Evolutionary conservation across 2,797 vertebrate genomes (phyloP).

Genomic region (Tenualosa thibaudeaui): DNA sequence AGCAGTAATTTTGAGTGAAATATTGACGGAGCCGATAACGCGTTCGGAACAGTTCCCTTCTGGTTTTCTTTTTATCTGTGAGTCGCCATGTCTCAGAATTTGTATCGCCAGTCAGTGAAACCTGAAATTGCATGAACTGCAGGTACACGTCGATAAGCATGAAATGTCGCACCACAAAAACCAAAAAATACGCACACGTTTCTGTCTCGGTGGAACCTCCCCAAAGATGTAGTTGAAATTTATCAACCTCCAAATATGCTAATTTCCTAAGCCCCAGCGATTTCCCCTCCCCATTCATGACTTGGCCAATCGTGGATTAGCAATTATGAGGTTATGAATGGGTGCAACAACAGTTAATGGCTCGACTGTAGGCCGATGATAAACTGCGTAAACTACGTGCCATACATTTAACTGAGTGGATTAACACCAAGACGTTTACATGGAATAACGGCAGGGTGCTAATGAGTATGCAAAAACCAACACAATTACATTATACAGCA

Average conservation of each 20-base stretch:
- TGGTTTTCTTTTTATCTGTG: constrained; percentile 36
- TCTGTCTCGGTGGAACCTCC: constrained; percentile 17
- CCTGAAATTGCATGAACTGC: neutral
- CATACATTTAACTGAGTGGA: constrained; percentile 3
- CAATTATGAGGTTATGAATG: constrained; percentile 18
- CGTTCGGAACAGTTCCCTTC: constrained; percentile 32
- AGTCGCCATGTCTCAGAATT: constrained; percentile 22
- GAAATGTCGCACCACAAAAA: neutral
- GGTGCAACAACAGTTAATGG: neutral
- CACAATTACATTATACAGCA: no score
- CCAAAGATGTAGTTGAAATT: constrained; percentile 43
- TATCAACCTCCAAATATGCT: constrained; percentile 61
- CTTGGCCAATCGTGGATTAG: constrained; percentile 62
- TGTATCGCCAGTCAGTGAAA: neutral
- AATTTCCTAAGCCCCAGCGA: constrained; percentile 50
- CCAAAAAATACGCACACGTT: neutral
- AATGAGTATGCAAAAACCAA: no score
- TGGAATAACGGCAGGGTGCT: no score
- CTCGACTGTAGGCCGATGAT: neutral
- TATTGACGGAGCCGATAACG: constrained; percentile 39
- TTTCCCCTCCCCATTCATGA: constrained; percentile 51
- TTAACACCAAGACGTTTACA: neutral
- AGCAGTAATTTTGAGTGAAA: constrained; percentile 34
- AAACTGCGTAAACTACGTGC: neutral
- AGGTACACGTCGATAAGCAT: neutral